Conservation (phyloP, 2,797 vertebrate genomes). For the Peromyscus aztecus region DNA sequence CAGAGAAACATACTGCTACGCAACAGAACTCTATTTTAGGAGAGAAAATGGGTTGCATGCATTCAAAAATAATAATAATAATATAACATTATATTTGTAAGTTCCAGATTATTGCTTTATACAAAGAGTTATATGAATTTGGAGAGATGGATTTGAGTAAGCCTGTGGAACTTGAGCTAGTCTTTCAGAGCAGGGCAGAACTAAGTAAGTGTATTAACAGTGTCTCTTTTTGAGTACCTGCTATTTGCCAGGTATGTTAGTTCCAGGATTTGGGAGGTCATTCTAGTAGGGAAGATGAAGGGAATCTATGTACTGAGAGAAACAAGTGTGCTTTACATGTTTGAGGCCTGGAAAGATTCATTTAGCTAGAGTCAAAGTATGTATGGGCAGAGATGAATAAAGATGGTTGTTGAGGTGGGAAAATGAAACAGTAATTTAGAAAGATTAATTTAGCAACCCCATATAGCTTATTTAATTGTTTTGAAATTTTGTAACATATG, state of each 20-base stretch:
- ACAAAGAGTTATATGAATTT: conserved; percentile 1
- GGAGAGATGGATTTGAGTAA: not conserved
- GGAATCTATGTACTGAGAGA: not conserved
- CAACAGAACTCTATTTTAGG: not conserved
- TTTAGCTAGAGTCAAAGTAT: not conserved
- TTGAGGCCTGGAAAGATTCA: not conserved
- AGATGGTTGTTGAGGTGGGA: not conserved
- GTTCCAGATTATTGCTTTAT: not conserved
- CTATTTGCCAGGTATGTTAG: not conserved
- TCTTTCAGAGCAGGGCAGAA: not conserved
- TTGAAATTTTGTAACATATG: conserved; percentile 9
- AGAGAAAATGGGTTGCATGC: not conserved
- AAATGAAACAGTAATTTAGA: conserved; percentile 11
- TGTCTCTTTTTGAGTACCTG: not conserved
- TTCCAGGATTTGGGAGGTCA: not conserved
- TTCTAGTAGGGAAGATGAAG: not conserved
- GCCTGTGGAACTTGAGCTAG: not conserved
- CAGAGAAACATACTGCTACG: not conserved
- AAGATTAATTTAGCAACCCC: conserved; percentile 6
- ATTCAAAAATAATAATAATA: not conserved
- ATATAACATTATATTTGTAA: not conserved
- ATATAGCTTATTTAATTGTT: conserved; percentile 12
- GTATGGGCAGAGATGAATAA: not conserved
- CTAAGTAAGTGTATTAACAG: not conserved
- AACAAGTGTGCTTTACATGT: not conserved